phyloP scores from a whole-genome alignment of 2,888 invertebrate species.

The Hartigia nigra region DNA sequence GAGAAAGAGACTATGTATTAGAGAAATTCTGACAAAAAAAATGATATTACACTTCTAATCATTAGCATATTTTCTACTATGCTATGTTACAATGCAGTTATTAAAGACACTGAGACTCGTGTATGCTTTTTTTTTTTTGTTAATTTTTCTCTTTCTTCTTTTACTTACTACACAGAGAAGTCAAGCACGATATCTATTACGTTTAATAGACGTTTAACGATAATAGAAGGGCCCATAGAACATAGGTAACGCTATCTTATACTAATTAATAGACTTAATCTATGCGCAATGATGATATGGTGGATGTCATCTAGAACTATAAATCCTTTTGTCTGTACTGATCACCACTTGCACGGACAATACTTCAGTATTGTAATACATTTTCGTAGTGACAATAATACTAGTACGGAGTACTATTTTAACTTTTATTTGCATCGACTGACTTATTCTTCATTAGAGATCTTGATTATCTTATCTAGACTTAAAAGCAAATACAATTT shows the following conservation, averaged over 20 bases:
- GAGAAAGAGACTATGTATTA: conserved; percentile 3
- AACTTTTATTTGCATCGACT: not conserved
- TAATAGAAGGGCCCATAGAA: conserved; percentile 32
- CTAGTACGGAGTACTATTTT: not conserved
- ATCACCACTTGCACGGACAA: not conserved
- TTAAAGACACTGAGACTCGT: conserved; percentile 43
- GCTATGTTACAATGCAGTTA: conserved; percentile 60
- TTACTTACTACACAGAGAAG: conserved; percentile 29
- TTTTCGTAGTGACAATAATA: not conserved
- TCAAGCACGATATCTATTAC: conserved; percentile 30
- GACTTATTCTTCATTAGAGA: not conserved
- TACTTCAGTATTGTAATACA: not conserved
- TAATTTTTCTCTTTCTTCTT: conserved; percentile 15
- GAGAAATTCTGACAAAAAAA: conserved; percentile 36
- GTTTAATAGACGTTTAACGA: conserved; percentile 38
- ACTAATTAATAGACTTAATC: conserved; percentile 12
- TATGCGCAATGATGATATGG: conserved; percentile 33
- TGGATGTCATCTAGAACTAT: conserved; percentile 20
- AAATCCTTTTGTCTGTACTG: conserved; percentile 11
- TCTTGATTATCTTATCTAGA: not conserved
- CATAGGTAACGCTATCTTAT: conserved; percentile 27
- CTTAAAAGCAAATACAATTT: conserved; percentile 46
- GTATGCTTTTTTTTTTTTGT: conserved; percentile 12
- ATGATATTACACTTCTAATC: conserved; percentile 30
- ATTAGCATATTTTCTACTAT: conserved; percentile 41